phyloP scores from a whole-genome alignment of 1,140 invertebrate genomes.

The Hyles vespertilio region DNA sequence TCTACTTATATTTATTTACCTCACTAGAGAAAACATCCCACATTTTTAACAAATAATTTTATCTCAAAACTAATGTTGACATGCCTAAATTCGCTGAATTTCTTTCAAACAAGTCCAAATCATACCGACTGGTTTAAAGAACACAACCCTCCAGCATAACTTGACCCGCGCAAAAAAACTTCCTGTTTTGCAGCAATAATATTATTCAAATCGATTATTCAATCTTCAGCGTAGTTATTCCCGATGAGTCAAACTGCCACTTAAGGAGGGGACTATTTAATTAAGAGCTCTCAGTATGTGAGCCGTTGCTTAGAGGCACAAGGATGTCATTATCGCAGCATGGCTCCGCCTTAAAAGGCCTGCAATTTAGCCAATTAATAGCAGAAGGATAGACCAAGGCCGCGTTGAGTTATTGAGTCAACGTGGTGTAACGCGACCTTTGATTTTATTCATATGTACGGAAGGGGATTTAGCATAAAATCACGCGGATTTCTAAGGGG shows the following conservation, averaged over 20 bases:
- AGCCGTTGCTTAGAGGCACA: slow-evolving; percentile 18
- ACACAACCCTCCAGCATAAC: slow-evolving; percentile 1
- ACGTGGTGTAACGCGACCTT: slow-evolving; percentile 26
- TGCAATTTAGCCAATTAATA: slow-evolving; percentile 59
- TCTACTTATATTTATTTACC: too few species aligned
- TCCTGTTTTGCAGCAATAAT: slow-evolving; percentile 12
- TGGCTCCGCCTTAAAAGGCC: slow-evolving; percentile 39
- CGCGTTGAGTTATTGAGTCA: slow-evolving; percentile 29
- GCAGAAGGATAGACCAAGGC: slow-evolving; percentile 46
- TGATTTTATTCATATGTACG: neutral
- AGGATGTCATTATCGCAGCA: slow-evolving; percentile 41
- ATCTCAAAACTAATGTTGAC: too few species aligned
- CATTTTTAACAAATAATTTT: too few species aligned
- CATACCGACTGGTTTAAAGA: too few species aligned
- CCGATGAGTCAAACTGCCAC: slow-evolving; percentile 16
- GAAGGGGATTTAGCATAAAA: too few species aligned
- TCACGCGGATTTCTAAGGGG: too few species aligned
- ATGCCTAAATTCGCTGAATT: too few species aligned
- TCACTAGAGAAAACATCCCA: too few species aligned
- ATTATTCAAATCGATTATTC: slow-evolving; percentile 17
- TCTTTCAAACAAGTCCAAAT: too few species aligned
- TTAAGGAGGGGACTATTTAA: slow-evolving; percentile 27
- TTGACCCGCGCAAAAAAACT: slow-evolving; percentile 13
- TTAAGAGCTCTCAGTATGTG: slow-evolving; percentile 52
- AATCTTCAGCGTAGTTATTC: slow-evolving; percentile 7